A percentile compares a stretch with the other conserved stretches of the same genome.
These are phyloP conservation scores for Neolamprologus sp. DNA, from an alignment of 2,113 vertebrate species.

Conservation along the genomic window DNA sequence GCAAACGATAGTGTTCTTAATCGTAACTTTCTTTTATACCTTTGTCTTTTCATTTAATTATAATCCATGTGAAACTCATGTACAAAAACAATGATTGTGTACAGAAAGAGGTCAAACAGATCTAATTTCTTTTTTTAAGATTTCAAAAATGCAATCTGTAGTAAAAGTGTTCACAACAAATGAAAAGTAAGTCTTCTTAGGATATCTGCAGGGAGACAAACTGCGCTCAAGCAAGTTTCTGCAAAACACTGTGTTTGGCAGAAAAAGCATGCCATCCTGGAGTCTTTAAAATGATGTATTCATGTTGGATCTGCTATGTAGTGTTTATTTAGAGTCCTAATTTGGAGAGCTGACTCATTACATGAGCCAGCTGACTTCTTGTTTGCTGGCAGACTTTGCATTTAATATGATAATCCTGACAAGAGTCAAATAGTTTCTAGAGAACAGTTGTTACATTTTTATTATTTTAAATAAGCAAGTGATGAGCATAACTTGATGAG, in stretches of 20 bases:
- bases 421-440: not conserved
- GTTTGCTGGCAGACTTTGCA: not conserved
- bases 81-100: not conserved
- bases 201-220: not conserved
- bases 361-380: not conserved
- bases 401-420: not conserved
- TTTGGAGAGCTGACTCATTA: not conserved
- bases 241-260: not conserved
- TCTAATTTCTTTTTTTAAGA: not conserved
- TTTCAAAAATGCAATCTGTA: not conserved
- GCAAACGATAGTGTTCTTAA: accelerated
- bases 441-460: not conserved
- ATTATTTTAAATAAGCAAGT: not conserved
- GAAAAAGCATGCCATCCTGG: not conserved
- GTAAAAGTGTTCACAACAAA: not conserved
- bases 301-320: not conserved
- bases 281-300: not conserved
- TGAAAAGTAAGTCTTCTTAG: not conserved
- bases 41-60: not conserved
- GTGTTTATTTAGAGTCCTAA: not conserved
- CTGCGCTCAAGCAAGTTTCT: not conserved
- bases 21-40: not conserved
- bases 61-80: not conserved
- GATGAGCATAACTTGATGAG: not conserved
- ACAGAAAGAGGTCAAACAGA: not conserved